Conservation (phyloP, 2,888 invertebrate genomes). For the Branchellion lobata region DNA sequence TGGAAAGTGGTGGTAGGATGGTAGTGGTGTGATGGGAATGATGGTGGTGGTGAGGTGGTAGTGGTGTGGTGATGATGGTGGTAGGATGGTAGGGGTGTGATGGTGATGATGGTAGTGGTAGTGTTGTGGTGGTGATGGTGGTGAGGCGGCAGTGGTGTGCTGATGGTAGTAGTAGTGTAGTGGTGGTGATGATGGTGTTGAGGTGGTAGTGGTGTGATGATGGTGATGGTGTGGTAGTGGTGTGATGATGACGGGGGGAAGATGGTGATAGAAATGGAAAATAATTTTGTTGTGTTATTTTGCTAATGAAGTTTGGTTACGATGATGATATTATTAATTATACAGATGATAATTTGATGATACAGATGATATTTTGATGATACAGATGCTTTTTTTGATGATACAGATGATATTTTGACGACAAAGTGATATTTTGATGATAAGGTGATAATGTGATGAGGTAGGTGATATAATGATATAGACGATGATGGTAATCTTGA, state of each 20-base stretch:
- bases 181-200: not conserved
- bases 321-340: not conserved
- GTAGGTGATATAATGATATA: not conserved
- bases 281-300: not conserved
- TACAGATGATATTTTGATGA: not conserved
- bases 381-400: constrained; percentile 20
- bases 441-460: not conserved
- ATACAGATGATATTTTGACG: too few relatives aligned
- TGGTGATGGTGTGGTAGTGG: constrained; percentile 1
- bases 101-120: not conserved
- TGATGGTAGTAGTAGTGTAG: not conserved
- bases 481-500: constrained; percentile 20
- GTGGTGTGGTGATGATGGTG: not conserved
- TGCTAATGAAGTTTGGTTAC: too few relatives aligned
- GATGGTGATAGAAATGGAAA: not conserved
- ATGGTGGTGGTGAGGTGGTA: not conserved
- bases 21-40: not conserved
- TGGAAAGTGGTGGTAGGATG: constrained; percentile 5
- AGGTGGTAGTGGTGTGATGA: not conserved
- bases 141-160: not conserved
- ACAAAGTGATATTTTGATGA: not conserved
- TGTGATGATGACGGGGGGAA: constrained; percentile 39
- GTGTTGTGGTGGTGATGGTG: not conserved
- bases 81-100: not conserved
- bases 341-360: not conserved